Conservation (phyloP, 2,113 vertebrate genomes). For the Ictalurus furcatus region DNA sequence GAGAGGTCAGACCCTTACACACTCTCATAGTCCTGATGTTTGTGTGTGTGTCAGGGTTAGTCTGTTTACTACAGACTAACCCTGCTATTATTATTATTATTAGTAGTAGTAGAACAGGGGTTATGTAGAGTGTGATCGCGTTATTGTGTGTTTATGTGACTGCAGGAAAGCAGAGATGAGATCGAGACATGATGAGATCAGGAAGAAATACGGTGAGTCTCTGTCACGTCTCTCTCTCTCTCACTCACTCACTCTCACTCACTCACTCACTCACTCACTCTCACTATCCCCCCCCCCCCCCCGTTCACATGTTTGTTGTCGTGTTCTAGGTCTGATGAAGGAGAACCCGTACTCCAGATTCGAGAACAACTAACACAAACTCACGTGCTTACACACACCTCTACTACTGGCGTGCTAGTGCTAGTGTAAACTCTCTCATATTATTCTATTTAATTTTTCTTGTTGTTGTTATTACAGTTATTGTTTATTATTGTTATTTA, state of each 20-base stretch:
- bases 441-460: background rate
- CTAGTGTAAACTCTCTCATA: background rate
- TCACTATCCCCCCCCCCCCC: background rate
- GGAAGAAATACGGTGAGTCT: conserved; percentile 88
- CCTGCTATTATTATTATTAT: background rate
- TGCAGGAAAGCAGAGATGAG: conserved; percentile 90
- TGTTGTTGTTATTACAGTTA: too few relatives aligned
- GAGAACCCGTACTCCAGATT: conserved; percentile 51
- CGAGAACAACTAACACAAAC: conserved; percentile 42
- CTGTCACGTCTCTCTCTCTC: background rate
- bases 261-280: too few relatives aligned
- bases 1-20: conserved; percentile 72
- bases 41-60: background rate
- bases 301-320: background rate
- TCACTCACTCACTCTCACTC: too few relatives aligned
- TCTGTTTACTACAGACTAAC: too few relatives aligned
- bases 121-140: background rate
- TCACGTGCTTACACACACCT: background rate
- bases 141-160: background rate
- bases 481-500: background rate
- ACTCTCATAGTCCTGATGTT: background rate
- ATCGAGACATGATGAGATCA: conserved; percentile 89
- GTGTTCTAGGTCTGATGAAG: conserved; percentile 46
- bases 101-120: background rate
- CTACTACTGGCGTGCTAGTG: background rate